Evolutionary conservation across 2,888 invertebrate genomes (phyloP), one percentile per base, ranked within the genome.

Genomic region (Mystacides longicornis): DNA sequence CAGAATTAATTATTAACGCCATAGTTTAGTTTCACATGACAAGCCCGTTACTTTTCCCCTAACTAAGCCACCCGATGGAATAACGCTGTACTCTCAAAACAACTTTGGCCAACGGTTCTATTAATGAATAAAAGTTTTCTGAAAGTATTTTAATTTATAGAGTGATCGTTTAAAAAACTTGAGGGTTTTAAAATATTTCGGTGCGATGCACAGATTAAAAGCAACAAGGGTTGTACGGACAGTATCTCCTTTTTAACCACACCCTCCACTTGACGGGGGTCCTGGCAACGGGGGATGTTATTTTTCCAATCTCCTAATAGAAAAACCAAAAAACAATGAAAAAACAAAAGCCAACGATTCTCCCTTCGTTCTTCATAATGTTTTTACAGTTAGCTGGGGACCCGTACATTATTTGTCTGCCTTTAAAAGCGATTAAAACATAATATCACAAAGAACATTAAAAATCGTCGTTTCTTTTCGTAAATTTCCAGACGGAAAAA

Each of bases 231-330:
- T 37, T 37, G 37, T 37, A 37, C 14, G 37, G 14, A 37, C 52
- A 56, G 58, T 60, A 54, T 58, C 56, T 60, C 60, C 58, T 33
- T 46, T 51, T 52, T 58, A 58, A 60, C 60, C 60, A 56, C 58
- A 47, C 60, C 60, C 58, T 23, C 51, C 45, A 46, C 54, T 23
- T 55, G 19, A 45, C 54, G 48, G 55, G 59, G 53, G 20, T 37
- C 16, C n/a, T 23, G n/a, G 52, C 18, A 16, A n/a, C 21, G 46
- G 48, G 48, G 49, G 45, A 49, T 43, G 43, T 9, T n/a, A 51
- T 51, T 45, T 49, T 49, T 51, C 42, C 43, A 19, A 23, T 22
- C 49, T 43, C n/a, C 43, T 21, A 27, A 18, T 45, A 50, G 49
- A 49, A 54, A 54, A 43, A 48, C 23, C 48, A 20, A 27, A 49